A percentile compares a stretch with the other conserved stretches of the same genome.
phyloP scores from a whole-genome alignment of 1,140 invertebrate genomes.

The Sipha flava region DNA sequence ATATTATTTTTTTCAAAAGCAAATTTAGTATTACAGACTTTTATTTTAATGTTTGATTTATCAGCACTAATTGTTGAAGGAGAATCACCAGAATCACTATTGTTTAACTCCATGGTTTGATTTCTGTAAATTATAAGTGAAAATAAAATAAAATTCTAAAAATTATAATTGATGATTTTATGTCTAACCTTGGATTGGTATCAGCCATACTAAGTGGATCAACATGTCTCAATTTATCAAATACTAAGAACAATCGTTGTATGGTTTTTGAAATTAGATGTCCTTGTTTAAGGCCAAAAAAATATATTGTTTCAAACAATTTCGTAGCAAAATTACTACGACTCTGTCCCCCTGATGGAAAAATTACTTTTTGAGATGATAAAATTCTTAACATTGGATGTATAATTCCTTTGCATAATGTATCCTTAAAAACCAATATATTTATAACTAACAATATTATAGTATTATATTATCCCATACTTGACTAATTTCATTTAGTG shows the following conservation, averaged over 20 bases:
- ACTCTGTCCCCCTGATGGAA: conserved; percentile 68
- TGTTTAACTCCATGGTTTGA: background rate
- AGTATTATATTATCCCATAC: background rate
- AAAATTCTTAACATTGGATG: conserved; percentile 65
- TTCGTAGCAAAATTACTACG: conserved; percentile 66
- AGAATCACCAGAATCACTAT: conserved; percentile 34
- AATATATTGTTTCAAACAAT: conserved; percentile 69
- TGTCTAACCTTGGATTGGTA: background rate
- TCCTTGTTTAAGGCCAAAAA: conserved; percentile 67
- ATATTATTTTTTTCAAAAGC: background rate
- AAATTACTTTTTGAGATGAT: conserved; percentile 62
- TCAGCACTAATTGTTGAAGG: conserved; percentile 21
- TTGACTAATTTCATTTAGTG: conserved; percentile 22
- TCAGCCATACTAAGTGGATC: conserved; percentile 18
- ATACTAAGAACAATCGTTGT: conserved; percentile 74
- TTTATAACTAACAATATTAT: background rate
- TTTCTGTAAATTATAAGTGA: background rate
- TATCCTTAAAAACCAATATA: conserved; percentile 47
- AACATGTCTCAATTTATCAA: conserved; percentile 63
- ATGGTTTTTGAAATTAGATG: conserved; percentile 63
- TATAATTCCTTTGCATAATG: conserved; percentile 65
- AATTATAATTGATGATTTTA: background rate
- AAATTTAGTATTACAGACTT: background rate
- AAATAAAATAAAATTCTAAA: background rate
- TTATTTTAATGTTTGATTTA: conserved; percentile 27